Conservation (phyloP, 1,140 invertebrate species). For the Macrosteles quadrilineatus region DNA sequence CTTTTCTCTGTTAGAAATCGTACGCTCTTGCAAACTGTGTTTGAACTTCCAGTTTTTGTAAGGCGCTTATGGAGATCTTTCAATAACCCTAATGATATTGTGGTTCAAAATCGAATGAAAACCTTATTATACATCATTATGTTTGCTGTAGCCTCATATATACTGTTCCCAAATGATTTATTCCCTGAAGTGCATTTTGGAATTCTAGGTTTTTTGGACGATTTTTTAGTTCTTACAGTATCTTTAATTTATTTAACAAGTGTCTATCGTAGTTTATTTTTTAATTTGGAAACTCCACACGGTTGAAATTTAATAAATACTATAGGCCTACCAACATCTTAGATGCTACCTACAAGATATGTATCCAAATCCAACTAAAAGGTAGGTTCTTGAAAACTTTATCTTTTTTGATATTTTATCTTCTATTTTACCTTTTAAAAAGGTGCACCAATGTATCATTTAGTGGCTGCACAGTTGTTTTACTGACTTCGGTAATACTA, state of each 20-base stretch:
- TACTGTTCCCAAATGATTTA: conserved; percentile 8
- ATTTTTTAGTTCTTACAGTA: conserved; percentile 4
- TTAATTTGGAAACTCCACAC: background rate
- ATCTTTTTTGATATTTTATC: too few species aligned
- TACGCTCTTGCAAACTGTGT: background rate
- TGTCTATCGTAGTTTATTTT: conserved; percentile 8
- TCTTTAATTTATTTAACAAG: conserved; percentile 21
- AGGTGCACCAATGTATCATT: too few species aligned
- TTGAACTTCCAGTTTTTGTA: conserved; percentile 14
- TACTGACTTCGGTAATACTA: too few species aligned
- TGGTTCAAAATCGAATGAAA: conserved; percentile 18
- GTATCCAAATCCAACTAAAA: too few species aligned
- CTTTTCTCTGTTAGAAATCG: conserved; percentile 1
- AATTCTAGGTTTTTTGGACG: conserved; percentile 3
- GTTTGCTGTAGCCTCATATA: conserved; percentile 1
- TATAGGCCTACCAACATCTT: too few species aligned
- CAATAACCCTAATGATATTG: conserved; percentile 4
- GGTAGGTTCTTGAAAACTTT: too few species aligned
- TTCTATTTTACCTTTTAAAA: too few species aligned
- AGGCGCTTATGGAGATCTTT: conserved; percentile 3
- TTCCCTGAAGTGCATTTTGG: conserved; percentile 18
- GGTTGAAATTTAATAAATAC: too few species aligned
- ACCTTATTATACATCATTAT: conserved; percentile 10
- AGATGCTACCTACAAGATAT: too few species aligned
- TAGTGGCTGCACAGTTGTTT: too few species aligned